Base-by-base conservation (phyloP, 2,797 vertebrate species). In the Parauchenoglanis punctatus region DNA sequence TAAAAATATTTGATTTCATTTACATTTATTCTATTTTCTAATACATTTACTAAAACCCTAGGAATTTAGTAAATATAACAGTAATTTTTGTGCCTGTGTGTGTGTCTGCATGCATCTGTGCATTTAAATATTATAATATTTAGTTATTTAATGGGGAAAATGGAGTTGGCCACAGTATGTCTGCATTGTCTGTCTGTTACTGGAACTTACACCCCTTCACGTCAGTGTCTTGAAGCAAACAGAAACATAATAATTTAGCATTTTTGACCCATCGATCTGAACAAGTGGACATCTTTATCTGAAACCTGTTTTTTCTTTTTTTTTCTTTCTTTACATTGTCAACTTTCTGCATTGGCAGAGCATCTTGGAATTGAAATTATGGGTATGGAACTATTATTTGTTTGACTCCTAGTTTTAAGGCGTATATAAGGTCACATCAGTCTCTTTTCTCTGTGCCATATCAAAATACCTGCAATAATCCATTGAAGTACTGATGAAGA, bases 291-390 rank as follows among this genome's bases (percentile, higher is more conserved):
- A 93, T 93, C 93, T 93, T 91, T 89, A 93, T 89, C 94, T 96
- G 93, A 93, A 92, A 92, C 91, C 89, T 93, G 90, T 92, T 92
- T 85, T 92, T 92, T 84, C 89, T 85, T 89, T 88, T 90, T 94
- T 95, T 93, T 95, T 91, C 94, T 91, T 91, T 92, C 95, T 94
- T 94, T 94, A 94, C 93, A 94, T 92, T 90, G 91, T 94, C 95
- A 94, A 94, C 96, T 94, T 95, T 96, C 94, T 96, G 94, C 90
- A 94, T 95, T 95, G 95, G 95, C 96, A 96, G 96, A 95, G 94
- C 94, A 96, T 95, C 95, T 96, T 94, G 95, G 95, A 95, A 94
- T 95, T 96, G 93, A 96, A 96, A 95, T 96, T 95, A 95, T 94
- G 94, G 96, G 96, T 96, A 96, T 96, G 96, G 93, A 96, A 95